Percentiles rank a stretch among this genome's conserved stretches.
phyloP scores from a whole-genome alignment of 2,797 vertebrate genomes.

The Enteromius viviparus region DNA sequence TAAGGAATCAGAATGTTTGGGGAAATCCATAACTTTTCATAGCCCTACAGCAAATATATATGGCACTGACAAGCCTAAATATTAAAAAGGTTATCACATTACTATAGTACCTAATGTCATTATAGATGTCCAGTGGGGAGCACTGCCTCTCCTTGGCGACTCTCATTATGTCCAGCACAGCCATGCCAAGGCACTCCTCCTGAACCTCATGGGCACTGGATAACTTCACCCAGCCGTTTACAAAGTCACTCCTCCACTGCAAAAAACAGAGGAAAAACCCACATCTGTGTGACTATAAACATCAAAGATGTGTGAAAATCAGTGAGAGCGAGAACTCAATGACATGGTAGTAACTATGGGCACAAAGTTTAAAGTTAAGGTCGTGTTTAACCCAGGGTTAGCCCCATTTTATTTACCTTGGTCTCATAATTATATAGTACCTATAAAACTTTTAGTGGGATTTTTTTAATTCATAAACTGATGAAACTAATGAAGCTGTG shows the following conservation, averaged over 20 bases:
- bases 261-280: slow-evolving; percentile 21
- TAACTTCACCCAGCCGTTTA: slow-evolving; percentile 85
- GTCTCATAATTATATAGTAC: no score
- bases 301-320: background rate
- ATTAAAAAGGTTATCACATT: background rate
- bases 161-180: slow-evolving; percentile 97
- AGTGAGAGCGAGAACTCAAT: background rate
- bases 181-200: slow-evolving; percentile 98
- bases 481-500: background rate
- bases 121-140: slow-evolving; percentile 90
- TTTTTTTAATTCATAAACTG: background rate
- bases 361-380: background rate
- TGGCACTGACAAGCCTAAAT: background rate
- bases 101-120: slow-evolving; percentile 83
- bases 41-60: background rate
- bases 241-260: slow-evolving; percentile 94
- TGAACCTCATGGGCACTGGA: slow-evolving; percentile 90
- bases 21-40: background rate
- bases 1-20: background rate
- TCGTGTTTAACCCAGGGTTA: background rate
- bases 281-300: background rate
- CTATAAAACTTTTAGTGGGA: no score
- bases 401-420: no score
- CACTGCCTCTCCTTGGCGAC: slow-evolving; percentile 90
- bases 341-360: background rate